A percentile compares a stretch with the other conserved stretches of the same genome.
Conservation (phyloP, 2,797 vertebrate species). For the Sciurus vulgaris region DNA sequence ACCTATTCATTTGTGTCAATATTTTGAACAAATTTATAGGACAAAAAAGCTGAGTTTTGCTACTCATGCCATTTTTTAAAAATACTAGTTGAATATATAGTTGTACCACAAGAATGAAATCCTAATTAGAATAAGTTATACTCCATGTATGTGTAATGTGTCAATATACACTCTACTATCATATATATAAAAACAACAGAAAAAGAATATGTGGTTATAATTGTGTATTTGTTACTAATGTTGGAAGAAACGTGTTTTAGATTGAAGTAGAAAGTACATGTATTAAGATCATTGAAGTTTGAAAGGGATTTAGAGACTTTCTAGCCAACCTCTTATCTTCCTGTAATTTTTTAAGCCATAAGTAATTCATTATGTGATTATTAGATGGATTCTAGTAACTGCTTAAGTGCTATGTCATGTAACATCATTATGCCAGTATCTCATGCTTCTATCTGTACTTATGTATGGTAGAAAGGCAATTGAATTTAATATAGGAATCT, state of each 20-base stretch:
- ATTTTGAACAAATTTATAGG: neutral
- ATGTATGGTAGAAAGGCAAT: slow-evolving; percentile 1
- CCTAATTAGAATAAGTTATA: too few relatives aligned
- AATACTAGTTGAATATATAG: neutral
- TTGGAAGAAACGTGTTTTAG: slow-evolving; percentile 18
- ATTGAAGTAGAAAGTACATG: neutral
- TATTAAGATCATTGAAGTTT: slow-evolving; percentile 9
- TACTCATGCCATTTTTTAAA: slow-evolving; percentile 19
- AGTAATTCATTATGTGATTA: neutral
- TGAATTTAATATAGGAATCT: neutral
- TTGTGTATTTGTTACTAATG: slow-evolving; percentile 26
- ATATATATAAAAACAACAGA: too few relatives aligned
- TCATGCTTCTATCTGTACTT: neutral
- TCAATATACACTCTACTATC: too few relatives aligned
- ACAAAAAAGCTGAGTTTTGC: slow-evolving; percentile 25
- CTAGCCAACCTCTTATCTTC: neutral
- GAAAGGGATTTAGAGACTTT: neutral
- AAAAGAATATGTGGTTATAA: neutral
- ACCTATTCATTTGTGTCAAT: neutral
- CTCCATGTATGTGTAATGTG: too few relatives aligned
- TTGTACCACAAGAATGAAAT: neutral
- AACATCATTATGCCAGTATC: neutral
- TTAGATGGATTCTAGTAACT: neutral
- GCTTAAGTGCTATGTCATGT: neutral
- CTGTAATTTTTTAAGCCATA: neutral